These are phyloP conservation scores for Rhodinocichla rosea DNA, from an alignment of 2,113 vertebrate genomes.

Conservation along the genomic window DNA sequence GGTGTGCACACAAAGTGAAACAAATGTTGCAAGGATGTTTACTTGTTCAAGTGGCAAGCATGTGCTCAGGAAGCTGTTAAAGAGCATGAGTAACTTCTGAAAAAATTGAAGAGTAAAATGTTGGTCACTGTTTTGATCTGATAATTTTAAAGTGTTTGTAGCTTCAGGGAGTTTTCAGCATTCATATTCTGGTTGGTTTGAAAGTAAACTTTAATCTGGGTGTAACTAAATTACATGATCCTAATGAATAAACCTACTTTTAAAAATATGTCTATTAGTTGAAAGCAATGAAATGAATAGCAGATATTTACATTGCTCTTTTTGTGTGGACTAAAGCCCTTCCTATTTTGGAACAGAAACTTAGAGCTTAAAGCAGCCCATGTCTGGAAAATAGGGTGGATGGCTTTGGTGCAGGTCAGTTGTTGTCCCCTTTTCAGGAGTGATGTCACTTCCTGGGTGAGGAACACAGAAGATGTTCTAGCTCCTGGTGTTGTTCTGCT, in stretches of 20 bases:
- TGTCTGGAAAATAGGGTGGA: not conserved
- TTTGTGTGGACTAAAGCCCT: not conserved
- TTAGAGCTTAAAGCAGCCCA: not conserved
- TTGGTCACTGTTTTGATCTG: not conserved
- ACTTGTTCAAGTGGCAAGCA: not conserved
- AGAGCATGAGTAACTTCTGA: not conserved
- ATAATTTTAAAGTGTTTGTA: not conserved
- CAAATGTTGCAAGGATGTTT: not conserved
- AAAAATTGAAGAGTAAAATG: not conserved
- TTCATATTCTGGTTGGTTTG: not conserved
- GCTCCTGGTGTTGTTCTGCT: not conserved
- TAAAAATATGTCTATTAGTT: not conserved
- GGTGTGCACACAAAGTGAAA: not conserved
- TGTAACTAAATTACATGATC: not conserved
- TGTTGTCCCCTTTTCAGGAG: not conserved
- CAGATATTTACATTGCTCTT: not conserved
- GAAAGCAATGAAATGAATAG: not conserved
- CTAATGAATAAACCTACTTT: constrained; percentile 17
- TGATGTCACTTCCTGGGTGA: not conserved
- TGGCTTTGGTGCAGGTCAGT: not conserved
- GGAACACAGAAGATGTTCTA: not conserved
- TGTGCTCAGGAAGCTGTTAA: not conserved
- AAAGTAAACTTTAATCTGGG: not conserved
- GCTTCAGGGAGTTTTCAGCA: not conserved
- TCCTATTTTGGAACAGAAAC: not conserved